Conservation (phyloP, 92 coral and sea anemone genomes). For the Muricea muricata region DNA sequence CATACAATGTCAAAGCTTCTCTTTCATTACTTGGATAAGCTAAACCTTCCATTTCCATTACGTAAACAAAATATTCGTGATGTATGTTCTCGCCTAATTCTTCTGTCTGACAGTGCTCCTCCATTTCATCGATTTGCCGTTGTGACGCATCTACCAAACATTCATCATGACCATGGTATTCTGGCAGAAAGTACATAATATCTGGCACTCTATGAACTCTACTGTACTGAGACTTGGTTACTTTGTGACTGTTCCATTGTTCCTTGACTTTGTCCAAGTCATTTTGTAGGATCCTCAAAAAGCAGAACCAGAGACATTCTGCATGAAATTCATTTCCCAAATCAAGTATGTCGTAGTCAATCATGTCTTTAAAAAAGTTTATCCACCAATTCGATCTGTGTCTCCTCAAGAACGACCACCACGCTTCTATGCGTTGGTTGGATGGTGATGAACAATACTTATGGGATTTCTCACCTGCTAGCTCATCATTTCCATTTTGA, state of each 20-base stretch:
- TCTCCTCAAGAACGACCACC: constrained; percentile 36
- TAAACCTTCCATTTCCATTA: constrained; percentile 53
- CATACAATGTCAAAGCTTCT: constrained; percentile 41
- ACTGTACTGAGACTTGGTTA: constrained; percentile 45
- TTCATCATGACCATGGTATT: constrained; percentile 48
- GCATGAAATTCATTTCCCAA: constrained; percentile 20
- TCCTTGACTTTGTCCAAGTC: constrained; percentile 49
- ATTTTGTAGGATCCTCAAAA: constrained; percentile 9
- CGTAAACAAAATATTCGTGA: constrained; percentile 47
- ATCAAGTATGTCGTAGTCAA: constrained; percentile 19
- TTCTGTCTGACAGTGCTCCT: constrained; percentile 36
- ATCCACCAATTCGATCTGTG: constrained; percentile 37
- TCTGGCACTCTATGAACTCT: constrained; percentile 54
- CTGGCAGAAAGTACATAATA: constrained; percentile 56
- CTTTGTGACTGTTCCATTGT: constrained; percentile 57
- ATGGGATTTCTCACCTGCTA: constrained; percentile 25
- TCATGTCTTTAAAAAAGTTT: constrained; percentile 27
- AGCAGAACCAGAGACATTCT: constrained; percentile 21
- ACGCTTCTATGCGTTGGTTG: not conserved
- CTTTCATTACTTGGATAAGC: constrained; percentile 42
- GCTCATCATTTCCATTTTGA: constrained; percentile 6
- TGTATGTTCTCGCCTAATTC: constrained; percentile 40
- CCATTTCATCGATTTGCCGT: constrained; percentile 45
- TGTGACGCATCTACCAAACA: constrained; percentile 48
- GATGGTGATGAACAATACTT: not conserved